phyloP scores from a whole-genome alignment of 2,113 vertebrate species.

The Alexandromys fortis region DNA sequence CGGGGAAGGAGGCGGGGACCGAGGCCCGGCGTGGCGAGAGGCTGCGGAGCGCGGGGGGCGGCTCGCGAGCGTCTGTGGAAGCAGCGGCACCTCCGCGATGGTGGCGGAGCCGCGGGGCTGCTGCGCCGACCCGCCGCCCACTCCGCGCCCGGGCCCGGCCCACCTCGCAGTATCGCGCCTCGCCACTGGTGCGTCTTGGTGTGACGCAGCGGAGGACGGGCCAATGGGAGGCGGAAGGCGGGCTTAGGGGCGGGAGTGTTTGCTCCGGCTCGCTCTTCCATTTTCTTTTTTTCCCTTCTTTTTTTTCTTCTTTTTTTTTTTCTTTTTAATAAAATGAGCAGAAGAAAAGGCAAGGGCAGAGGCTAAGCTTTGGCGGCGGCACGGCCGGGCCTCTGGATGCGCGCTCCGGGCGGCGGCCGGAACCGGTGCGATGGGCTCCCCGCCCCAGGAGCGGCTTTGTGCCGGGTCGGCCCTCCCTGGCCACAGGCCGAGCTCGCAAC shows the following conservation, averaged over 20 bases:
- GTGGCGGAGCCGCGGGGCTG: constrained; percentile 70
- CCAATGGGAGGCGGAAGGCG: constrained; percentile 77
- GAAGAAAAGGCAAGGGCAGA: background rate
- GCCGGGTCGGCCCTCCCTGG: background rate
- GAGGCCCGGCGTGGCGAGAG: constrained; percentile 47
- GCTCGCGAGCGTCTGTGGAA: constrained; percentile 77
- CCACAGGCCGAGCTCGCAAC: background rate
- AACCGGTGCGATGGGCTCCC: background rate
- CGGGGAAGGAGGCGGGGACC: constrained; percentile 25
- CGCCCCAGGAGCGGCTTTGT: constrained; percentile 52
- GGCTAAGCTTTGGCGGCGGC: background rate
- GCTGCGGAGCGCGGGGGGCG: constrained; percentile 65
- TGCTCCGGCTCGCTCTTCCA: fast-evolving
- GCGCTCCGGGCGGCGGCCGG: background rate
- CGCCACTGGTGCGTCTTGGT: constrained; percentile 72
- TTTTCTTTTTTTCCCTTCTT: background rate
- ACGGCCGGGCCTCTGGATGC: background rate
- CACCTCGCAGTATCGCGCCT: constrained; percentile 84
- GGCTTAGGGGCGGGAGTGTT: background rate
- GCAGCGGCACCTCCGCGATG: constrained; percentile 74
- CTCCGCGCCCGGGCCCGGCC: constrained; percentile 83
- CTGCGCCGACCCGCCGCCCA: constrained; percentile 79
- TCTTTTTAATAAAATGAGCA: constrained; percentile 60
- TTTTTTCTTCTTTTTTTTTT: fast-evolving
- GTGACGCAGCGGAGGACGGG: constrained; percentile 52